These are phyloP conservation scores for Sialia sialis DNA, from an alignment of 2,113 vertebrate genomes.

Conservation along the genomic window DNA sequence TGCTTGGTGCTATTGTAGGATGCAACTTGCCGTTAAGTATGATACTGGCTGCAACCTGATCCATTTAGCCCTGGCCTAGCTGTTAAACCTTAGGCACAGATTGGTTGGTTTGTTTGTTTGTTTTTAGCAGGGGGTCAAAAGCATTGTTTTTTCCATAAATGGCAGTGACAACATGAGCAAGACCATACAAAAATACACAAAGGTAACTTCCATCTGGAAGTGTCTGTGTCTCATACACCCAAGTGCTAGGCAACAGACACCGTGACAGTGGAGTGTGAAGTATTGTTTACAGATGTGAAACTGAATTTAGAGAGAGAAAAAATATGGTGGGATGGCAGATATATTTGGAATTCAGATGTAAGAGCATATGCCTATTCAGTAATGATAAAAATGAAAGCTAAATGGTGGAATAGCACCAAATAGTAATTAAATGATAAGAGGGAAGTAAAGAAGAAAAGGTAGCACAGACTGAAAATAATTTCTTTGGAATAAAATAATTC, in stretches of 20 bases:
- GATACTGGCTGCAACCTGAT: neutral
- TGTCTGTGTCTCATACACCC: neutral
- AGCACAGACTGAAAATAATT: neutral
- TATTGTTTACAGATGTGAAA: neutral
- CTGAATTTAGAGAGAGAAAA: neutral
- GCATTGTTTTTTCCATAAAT: neutral
- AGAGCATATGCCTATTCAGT: neutral
- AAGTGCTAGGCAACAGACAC: neutral
- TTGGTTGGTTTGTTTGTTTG: neutral
- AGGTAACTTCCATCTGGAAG: neutral
- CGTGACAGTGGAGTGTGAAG: neutral
- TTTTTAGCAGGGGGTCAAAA: neutral
- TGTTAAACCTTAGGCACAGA: neutral
- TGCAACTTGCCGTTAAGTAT: neutral
- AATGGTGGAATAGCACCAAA: neutral
- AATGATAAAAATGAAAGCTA: neutral
- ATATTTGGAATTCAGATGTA: neutral
- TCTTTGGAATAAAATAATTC: slow-evolving; percentile 25
- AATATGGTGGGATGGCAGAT: neutral
- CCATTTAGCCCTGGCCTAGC: neutral
- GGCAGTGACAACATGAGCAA: neutral
- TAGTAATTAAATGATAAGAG: slow-evolving; percentile 46
- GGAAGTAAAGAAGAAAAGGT: neutral
- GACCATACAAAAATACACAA: neutral
- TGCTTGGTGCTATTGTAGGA: neutral